Base-by-base conservation (phyloP, 2,113 vertebrate genomes). In the Oncorhynchus mykiss region DNA sequence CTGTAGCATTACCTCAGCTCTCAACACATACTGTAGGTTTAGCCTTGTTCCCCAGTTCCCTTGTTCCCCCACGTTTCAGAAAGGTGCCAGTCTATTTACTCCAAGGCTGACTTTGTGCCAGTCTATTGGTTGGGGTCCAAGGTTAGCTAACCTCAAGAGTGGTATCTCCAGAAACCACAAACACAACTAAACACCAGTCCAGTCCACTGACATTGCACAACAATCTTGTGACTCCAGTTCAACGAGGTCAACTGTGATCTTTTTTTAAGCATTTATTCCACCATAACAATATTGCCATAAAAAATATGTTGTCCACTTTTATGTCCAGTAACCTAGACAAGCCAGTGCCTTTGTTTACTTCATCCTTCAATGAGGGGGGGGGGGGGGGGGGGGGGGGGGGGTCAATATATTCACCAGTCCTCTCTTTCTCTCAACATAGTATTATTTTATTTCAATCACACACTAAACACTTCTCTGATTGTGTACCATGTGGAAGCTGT, bases 401-500 rank as follows among this genome's bases (percentile, higher is more conserved):
- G 0, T 39, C 39, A 45, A 12, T 45, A 54, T 54, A 5, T 54
- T 54, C 16, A 54, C 16, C 51, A 16, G 14, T 54, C 18, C 51
- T 54, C 51, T 54, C 16, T 54, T 54, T 66, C 2, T 3, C 62
- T 71, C 24, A 78, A 39, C 34, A 31, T 20, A 3, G 66, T 75
- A 72, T 69, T 67, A 75, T 82, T 78, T 82, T 78, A 64, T 80
- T 65, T 76, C 45, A 77, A 69, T 69, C 72, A 72, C 65, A 45
- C 39, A 34, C 59, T 51, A 64, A 62, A 57, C 62, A 67, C 59
- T 14, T 49, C 7, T 78, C 70, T 66, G 64, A 70, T 82, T 82
- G 72, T 74, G 64, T 54, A 76, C 73, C 87, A 91, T 78, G 86
- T 90, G 82, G 86, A 90, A 86, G 74, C 78, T 84, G 80, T 91